Conservation (phyloP, 2,113 vertebrate species). For the Peucedramus taeniatus region DNA sequence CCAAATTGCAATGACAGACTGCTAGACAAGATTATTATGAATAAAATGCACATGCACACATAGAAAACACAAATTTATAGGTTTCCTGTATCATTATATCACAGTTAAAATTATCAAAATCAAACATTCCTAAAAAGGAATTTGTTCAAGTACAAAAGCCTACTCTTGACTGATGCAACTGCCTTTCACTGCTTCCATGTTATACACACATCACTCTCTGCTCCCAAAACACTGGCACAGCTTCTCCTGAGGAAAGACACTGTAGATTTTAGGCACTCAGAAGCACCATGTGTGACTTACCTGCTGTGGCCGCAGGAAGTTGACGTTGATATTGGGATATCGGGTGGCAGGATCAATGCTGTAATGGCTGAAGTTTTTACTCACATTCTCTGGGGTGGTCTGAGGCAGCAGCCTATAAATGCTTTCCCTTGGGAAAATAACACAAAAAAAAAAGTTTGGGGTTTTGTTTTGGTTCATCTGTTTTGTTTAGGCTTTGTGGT, state of each 20-base stretch:
- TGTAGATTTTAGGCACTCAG: neutral
- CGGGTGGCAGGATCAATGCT: slow-evolving; percentile 93
- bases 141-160: neutral
- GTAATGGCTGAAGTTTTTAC: slow-evolving; percentile 95
- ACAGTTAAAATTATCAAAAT: neutral
- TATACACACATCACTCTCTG: neutral
- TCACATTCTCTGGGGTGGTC: slow-evolving; percentile 97
- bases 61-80: neutral
- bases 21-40: neutral
- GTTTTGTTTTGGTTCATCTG: neutral
- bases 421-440: slow-evolving; percentile 82
- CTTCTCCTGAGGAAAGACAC: neutral
- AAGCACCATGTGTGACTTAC: slow-evolving; percentile 54
- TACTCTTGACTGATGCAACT: neutral
- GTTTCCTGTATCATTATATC: neutral
- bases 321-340: slow-evolving; percentile 93
- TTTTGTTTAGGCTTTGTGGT: neutral
- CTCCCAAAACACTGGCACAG: neutral
- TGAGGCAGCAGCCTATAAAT: slow-evolving; percentile 95
- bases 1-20: neutral
- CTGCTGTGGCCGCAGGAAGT: slow-evolving; percentile 90
- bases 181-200: neutral
- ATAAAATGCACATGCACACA: neutral
- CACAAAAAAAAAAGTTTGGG: neutral
- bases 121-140: neutral